phyloP scores from a whole-genome alignment of 2,113 vertebrate genomes.

The Apistogramma diplotaenia region DNA sequence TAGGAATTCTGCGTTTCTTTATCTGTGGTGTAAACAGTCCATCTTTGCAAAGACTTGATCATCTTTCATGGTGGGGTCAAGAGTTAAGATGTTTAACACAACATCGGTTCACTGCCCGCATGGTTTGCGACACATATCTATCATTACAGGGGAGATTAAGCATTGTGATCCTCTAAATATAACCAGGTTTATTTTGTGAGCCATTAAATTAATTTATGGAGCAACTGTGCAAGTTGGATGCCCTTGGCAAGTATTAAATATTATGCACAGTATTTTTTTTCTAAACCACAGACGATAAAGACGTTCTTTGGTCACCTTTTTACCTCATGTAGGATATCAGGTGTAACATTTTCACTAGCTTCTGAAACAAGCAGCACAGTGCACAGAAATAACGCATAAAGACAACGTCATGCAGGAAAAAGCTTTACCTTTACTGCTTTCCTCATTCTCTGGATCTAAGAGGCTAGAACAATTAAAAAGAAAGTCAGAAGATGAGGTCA shows the following conservation, averaged over 20 bases:
- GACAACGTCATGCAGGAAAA: background rate
- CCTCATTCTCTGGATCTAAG: slow-evolving; percentile 59
- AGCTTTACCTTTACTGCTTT: slow-evolving; percentile 61
- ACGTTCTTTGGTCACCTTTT: background rate
- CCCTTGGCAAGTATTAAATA: background rate
- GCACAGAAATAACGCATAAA: background rate
- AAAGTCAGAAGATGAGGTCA: slow-evolving; percentile 7
- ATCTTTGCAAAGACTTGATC: background rate
- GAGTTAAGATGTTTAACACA: background rate
- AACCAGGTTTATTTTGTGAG: slow-evolving; percentile 7
- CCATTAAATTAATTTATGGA: background rate
- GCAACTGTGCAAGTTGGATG: background rate
- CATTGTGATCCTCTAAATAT: slow-evolving; percentile 39
- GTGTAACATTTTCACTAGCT: background rate
- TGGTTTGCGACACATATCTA: slow-evolving; percentile 1
- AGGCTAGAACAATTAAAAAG: slow-evolving; percentile 43
- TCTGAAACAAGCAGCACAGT: rapidly evolving
- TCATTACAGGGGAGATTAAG: slow-evolving; percentile 19
- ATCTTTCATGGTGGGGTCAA: slow-evolving; percentile 3
- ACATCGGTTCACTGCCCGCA: background rate
- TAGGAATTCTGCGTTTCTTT: background rate
- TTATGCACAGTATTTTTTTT: background rate
- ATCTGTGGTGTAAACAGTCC: background rate
- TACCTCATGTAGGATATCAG: rapidly evolving
- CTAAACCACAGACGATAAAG: too few relatives aligned